Conservation (phyloP, 1,140 invertebrate species). For the Atta colombica region DNA sequence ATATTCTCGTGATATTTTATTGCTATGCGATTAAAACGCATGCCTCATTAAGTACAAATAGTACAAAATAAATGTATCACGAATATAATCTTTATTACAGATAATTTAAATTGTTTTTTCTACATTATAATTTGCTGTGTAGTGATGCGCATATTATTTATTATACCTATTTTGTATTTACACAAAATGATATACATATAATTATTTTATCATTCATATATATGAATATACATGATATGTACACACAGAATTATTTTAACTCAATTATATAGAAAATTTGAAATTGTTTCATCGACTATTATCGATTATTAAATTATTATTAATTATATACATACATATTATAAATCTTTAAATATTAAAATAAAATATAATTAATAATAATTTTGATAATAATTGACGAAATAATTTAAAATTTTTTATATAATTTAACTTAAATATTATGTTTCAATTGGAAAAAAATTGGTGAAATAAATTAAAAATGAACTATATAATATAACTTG, state of each 20-base stretch:
- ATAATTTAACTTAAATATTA: background rate
- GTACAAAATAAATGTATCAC: background rate
- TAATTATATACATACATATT: background rate
- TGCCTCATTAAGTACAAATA: constrained; percentile 7
- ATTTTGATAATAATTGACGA: background rate
- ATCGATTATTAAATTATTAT: background rate
- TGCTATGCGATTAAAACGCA: constrained; percentile 11
- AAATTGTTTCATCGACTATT: background rate
- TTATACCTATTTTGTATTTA: constrained; percentile 4
- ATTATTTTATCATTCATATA: background rate
- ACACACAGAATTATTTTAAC: background rate
- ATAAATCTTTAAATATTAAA: background rate
- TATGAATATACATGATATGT: background rate
- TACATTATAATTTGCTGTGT: constrained; percentile 16
- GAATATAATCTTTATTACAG: constrained; percentile 17
- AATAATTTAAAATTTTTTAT: background rate
- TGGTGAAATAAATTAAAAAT: background rate
- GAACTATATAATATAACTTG: background rate
- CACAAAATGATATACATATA: constrained; percentile 12
- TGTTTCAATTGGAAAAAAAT: background rate
- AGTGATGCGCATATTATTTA: background rate
- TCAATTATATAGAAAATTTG: background rate
- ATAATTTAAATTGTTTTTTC: constrained; percentile 9
- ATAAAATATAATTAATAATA: background rate
- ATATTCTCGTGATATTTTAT: constrained; percentile 20